phyloP scores from a whole-genome alignment of 2,113 vertebrate species.

The Dicrurus megarhynchus region DNA sequence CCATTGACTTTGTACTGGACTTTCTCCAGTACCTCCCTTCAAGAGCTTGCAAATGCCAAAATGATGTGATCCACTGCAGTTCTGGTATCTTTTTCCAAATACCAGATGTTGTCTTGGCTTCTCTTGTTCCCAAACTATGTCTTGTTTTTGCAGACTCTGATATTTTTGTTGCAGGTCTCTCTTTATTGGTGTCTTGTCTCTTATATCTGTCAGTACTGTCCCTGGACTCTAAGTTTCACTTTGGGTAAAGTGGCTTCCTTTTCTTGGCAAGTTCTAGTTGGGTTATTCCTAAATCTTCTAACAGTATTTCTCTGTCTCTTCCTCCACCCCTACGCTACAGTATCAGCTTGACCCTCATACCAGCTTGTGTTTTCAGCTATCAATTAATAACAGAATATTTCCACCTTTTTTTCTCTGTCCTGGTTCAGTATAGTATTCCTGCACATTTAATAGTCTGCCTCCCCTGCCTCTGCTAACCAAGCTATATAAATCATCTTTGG shows the following conservation, averaged over 20 bases:
- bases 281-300: background rate
- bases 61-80: background rate
- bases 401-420: background rate
- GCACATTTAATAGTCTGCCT: background rate
- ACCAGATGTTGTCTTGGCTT: slow-evolving; percentile 17
- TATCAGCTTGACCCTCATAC: background rate
- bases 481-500: background rate
- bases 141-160: background rate
- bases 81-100: slow-evolving; percentile 15
- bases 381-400: background rate
- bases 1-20: background rate
- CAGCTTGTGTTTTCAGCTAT: background rate
- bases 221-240: background rate
- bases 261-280: background rate
- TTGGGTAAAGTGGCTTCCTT: background rate
- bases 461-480: background rate
- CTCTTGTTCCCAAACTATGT: background rate
- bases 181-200: background rate
- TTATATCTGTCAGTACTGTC: background rate
- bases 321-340: accelerated
- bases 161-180: background rate
- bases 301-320: background rate
- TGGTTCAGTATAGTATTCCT: background rate
- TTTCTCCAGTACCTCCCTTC: background rate
- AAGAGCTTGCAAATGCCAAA: slow-evolving; percentile 17